Base-by-base conservation (phyloP, 2,797 vertebrate species). In the Liasis olivaceus region DNA sequence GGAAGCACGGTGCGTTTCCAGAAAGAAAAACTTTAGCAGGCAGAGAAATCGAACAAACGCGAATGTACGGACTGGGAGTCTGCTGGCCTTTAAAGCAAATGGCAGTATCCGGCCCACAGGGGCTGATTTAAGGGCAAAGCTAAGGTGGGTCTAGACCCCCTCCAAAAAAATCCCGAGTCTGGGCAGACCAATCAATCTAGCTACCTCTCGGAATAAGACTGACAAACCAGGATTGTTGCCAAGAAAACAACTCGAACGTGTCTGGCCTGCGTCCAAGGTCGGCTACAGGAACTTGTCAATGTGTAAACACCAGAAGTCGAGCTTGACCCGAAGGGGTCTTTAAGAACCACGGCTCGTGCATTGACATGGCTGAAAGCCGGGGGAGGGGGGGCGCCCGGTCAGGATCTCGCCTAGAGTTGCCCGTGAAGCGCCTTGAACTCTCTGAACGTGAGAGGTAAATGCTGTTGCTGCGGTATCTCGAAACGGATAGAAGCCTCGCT, bases 381-480 rank as follows among this genome's bases (percentile, higher is more conserved):
- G 84, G 81, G 0, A 14, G 51, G 5, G 0, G 12, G 14, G 2
- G n/a, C n/a, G n/a, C n/a, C n/a, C 12, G 5, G 47, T 26, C 84
- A 28, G 14, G 56, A 58, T 47, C 36, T 81, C 72, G 22, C 42
- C 42, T 26, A 59, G 72, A 13, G 31, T 69, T 81, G 69, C 14
- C 7, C 11, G 36, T 17, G 56, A 58, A 58, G 20, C 2, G 5
- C 88, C 31, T 59, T 36, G 5, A 42, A 66, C 15, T 9, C 24
- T n/a, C 26, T 66, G 26, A n/a, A 63, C 20, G 28, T 11, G 28
- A 11, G 9, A 51, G 28, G 47, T 31, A 63, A 90, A 81, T 36
- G 20, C 66, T 69, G 2, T 3, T 36, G 28, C 22, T 31, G 9
- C 47, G 15, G 6, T 24, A 31, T 22, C 5, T 22, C 28, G n/a